These are phyloP conservation scores for Rhadina sibilatrix DNA, from an alignment of 2,113 vertebrate species.

Conservation along the genomic window DNA sequence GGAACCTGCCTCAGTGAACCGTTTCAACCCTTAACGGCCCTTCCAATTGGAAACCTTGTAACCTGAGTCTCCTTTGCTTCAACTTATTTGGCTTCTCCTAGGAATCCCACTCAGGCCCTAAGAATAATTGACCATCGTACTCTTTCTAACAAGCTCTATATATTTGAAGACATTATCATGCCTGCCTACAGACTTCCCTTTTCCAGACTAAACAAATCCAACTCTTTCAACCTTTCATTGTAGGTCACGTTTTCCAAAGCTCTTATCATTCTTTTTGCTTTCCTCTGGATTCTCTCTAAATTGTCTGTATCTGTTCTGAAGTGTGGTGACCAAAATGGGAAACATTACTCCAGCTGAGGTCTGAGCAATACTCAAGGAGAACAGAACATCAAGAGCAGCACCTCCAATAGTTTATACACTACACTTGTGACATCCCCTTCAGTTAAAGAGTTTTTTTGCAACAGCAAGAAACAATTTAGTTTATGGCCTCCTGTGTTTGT, in stretches of 20 bases:
- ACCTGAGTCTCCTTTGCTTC: not conserved
- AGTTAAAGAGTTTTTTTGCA: not conserved
- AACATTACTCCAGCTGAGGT: not conserved
- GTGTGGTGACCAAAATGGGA: not conserved
- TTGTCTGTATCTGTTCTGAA: slow-evolving; percentile 24
- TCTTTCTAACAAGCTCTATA: slow-evolving; percentile 17
- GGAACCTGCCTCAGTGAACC: slow-evolving; percentile 12
- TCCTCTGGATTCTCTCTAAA: slow-evolving; percentile 27
- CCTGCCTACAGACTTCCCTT: slow-evolving; percentile 31
- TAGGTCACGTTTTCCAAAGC: slow-evolving; percentile 43
- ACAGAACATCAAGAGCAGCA: not conserved
- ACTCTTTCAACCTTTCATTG: slow-evolving; percentile 41
- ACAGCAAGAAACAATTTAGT: not conserved
- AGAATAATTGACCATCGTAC: not conserved
- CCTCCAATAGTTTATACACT: not conserved
- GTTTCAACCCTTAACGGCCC: not conserved
- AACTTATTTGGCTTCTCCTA: not conserved
- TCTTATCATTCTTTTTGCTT: slow-evolving; percentile 29
- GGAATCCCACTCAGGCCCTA: not conserved
- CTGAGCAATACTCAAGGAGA: not conserved
- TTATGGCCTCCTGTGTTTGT: not conserved
- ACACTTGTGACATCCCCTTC: not conserved
- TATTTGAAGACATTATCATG: slow-evolving; percentile 53
- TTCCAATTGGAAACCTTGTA: not conserved
- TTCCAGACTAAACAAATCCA: slow-evolving; percentile 65